phyloP scores from a whole-genome alignment of 2,113 vertebrate genomes.

The Oncorhynchus gorbuscha region DNA sequence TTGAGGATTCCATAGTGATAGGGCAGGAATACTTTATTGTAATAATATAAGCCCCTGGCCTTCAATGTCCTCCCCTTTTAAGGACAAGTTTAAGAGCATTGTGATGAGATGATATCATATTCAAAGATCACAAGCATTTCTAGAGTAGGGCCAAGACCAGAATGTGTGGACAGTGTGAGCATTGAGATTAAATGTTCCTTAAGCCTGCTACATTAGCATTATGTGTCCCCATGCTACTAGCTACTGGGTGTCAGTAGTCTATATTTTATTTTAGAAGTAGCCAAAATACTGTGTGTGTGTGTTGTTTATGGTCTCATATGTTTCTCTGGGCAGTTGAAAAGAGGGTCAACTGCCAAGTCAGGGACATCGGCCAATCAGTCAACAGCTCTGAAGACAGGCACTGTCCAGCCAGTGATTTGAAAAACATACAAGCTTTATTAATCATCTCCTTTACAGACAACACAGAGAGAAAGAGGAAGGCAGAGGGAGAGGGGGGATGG shows the following conservation, averaged over 20 bases:
- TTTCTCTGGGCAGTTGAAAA: background rate
- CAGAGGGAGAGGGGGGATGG: background rate
- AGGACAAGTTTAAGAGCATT: background rate
- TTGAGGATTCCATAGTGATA: background rate
- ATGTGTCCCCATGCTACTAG: background rate
- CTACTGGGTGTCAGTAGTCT: background rate
- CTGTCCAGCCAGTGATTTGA: slow-evolving; percentile 40
- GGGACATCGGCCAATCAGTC: slow-evolving; percentile 28
- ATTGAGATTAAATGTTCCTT: background rate
- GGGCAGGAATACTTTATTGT: background rate
- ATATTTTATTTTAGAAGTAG: background rate
- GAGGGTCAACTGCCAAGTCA: slow-evolving; percentile 11
- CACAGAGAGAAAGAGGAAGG: background rate
- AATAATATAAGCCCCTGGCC: background rate
- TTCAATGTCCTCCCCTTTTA: background rate
- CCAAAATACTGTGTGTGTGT: background rate
- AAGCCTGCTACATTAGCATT: too few relatives aligned
- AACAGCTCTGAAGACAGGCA: slow-evolving; percentile 17
- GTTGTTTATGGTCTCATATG: slow-evolving; percentile 3
- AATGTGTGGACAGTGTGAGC: background rate
- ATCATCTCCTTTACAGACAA: slow-evolving; percentile 12
- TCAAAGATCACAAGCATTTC: background rate
- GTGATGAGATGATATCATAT: background rate
- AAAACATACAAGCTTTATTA: slow-evolving; percentile 32
- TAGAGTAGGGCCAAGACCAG: background rate